Evolutionary conservation across 2,888 invertebrate species (phyloP).

Genomic region (Pseudococcus jackbeardsleyi): DNA sequence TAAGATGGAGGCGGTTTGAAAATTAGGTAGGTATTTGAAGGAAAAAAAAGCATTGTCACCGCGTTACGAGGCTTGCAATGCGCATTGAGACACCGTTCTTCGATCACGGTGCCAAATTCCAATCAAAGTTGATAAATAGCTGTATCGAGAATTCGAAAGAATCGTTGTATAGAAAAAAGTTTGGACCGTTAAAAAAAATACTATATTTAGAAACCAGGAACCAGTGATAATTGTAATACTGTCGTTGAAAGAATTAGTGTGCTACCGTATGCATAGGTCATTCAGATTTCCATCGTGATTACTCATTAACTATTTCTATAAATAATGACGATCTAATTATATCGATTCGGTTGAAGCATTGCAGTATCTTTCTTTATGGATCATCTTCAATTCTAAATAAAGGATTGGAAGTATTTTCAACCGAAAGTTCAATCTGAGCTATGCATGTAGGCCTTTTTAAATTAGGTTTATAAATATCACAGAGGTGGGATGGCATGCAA

Average conservation of each 20-base stretch:
- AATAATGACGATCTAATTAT: slow-evolving; percentile 27
- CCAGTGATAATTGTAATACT: slow-evolving; percentile 2
- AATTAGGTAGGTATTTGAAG: no score
- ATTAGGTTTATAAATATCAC: not conserved
- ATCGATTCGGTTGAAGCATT: slow-evolving; percentile 6
- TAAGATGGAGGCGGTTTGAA: not conserved
- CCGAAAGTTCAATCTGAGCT: not conserved
- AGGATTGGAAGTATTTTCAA: not conserved
- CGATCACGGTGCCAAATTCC: slow-evolving; percentile 63
- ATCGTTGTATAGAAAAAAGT: slow-evolving; percentile 45
- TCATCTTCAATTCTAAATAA: not conserved
- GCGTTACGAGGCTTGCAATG: not conserved
- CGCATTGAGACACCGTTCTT: not conserved
- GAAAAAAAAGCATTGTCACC: slow-evolving; percentile 6
- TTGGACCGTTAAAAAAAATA: slow-evolving; percentile 4
- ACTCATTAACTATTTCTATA: slow-evolving; percentile 31
- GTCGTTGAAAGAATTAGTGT: slow-evolving; percentile 41
- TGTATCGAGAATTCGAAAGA: not conserved
- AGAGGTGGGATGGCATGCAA: no score
- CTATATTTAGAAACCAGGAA: slow-evolving; percentile 63
- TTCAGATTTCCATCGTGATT: slow-evolving; percentile 19
- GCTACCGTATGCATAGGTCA: slow-evolving; percentile 2
- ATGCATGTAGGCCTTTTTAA: not conserved
- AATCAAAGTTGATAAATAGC: slow-evolving; percentile 60
- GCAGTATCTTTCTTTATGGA: not conserved